phyloP scores from a whole-genome alignment of 2,113 vertebrate species.

The Ailuropoda melanoleuca region DNA sequence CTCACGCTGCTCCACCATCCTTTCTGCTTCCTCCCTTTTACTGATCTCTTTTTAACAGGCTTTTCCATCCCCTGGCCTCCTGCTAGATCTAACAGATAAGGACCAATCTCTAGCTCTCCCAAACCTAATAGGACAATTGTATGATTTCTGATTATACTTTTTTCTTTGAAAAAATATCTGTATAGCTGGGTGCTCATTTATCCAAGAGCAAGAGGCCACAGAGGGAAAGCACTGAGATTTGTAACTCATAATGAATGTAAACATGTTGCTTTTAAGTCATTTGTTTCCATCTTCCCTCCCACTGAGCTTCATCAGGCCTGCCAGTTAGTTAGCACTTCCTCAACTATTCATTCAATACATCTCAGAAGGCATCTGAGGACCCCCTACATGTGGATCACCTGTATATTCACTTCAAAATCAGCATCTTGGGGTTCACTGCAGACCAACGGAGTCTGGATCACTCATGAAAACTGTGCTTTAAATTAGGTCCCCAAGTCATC shows the following conservation, averaged over 20 bases:
- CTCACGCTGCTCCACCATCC: background rate
- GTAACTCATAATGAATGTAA: background rate
- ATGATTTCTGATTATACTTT: constrained; percentile 32
- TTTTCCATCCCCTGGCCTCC: background rate
- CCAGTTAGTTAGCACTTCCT: background rate
- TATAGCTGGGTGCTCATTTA: background rate
- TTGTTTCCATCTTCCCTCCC: background rate
- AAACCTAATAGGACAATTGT: background rate
- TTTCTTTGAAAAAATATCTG: background rate
- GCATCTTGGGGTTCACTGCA: background rate
- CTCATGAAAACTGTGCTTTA: background rate
- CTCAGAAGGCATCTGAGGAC: background rate
- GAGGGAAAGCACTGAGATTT: background rate
- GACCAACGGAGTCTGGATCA: background rate
- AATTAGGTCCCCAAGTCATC: background rate
- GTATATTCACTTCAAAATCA: background rate
- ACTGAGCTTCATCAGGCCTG: background rate
- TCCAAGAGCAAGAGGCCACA: background rate
- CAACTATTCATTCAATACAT: background rate
- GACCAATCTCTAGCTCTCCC: background rate
- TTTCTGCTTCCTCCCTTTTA: background rate
- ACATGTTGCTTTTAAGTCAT: background rate
- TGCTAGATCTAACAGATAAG: background rate
- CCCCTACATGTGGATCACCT: background rate
- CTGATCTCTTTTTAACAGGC: constrained; percentile 16